Conservation (phyloP, 2,797 vertebrate genomes). For the Enteromius viviparus region DNA sequence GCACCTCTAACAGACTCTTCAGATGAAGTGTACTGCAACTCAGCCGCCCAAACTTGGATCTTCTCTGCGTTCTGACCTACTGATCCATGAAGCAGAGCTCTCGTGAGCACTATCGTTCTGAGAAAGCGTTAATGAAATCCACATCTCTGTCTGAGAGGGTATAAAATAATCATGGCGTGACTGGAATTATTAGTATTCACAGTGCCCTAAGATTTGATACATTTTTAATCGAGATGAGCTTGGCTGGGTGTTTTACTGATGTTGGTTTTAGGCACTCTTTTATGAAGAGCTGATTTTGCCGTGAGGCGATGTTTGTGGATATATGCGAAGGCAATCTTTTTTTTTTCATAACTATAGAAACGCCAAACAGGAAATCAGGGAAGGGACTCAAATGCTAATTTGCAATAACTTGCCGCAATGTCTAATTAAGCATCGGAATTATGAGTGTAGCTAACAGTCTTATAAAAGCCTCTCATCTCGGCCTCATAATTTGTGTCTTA, state of each 20-base stretch:
- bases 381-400: slow-evolving; percentile 36
- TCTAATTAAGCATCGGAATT: slow-evolving; percentile 48
- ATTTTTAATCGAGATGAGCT: slow-evolving; percentile 81
- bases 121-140: slow-evolving; percentile 76
- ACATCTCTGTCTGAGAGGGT: slow-evolving; percentile 76
- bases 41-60: slow-evolving; percentile 70
- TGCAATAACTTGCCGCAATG: slow-evolving; percentile 50
- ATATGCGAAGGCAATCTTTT: slow-evolving; percentile 52
- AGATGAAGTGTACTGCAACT: slow-evolving; percentile 70
- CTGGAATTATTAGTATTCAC: slow-evolving; percentile 79
- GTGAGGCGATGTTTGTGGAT: slow-evolving; percentile 60
- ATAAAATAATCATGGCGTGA: slow-evolving; percentile 77
- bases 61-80: slow-evolving; percentile 69
- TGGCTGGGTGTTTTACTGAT: slow-evolving; percentile 72
- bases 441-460: slow-evolving; percentile 63
- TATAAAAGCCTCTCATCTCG: slow-evolving; percentile 52
- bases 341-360: slow-evolving; percentile 74
- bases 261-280: slow-evolving; percentile 74
- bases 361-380: slow-evolving; percentile 59
- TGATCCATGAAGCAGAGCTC: slow-evolving; percentile 72
- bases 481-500: slow-evolving; percentile 33
- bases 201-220: slow-evolving; percentile 77
- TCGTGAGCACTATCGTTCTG: slow-evolving; percentile 72
- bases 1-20: slow-evolving; percentile 70
- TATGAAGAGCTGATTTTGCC: slow-evolving; percentile 73